These are phyloP conservation scores for Drosophila affinis DNA, from an alignment of 2,888 invertebrate genomes.

Conservation along the genomic window DNA sequence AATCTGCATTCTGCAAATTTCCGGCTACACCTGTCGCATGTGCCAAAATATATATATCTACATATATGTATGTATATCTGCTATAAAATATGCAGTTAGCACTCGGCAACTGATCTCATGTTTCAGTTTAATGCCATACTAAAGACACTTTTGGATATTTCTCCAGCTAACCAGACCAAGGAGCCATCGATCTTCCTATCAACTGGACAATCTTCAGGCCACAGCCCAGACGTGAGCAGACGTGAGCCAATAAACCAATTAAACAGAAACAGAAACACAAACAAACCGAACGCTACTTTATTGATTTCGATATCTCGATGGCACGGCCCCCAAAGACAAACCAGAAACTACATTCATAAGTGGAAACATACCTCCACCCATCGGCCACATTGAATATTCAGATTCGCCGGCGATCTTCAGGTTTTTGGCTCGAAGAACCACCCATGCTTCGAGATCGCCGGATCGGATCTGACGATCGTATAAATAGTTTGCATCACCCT, in stretches of 20 bases:
- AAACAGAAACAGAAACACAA: constrained; percentile 3
- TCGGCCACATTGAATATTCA: constrained; percentile 42
- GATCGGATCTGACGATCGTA: constrained; percentile 26
- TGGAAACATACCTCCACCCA: neutral
- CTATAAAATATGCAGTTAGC: constrained; percentile 31
- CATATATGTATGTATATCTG: neutral
- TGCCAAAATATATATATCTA: constrained; percentile 13
- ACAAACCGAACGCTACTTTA: constrained; percentile 19
- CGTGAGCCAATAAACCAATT: constrained; percentile 34
- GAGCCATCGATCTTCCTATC: constrained; percentile 9
- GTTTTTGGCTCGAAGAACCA: constrained; percentile 34
- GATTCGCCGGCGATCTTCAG: constrained; percentile 23
- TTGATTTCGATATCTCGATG: constrained; percentile 12
- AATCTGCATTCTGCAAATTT: constrained; percentile 46
- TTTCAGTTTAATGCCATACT: constrained; percentile 40
- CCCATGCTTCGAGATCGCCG: constrained; percentile 13
- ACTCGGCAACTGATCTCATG: constrained; percentile 27
- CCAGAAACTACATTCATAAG: neutral
- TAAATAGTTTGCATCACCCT: constrained; percentile 39
- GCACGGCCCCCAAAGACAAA: constrained; percentile 39
- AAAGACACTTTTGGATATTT: constrained; percentile 23
- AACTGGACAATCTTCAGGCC: constrained; percentile 3
- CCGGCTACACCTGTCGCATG: constrained; percentile 44
- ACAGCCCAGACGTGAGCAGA: neutral
- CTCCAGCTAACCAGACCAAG: constrained; percentile 1